Evolutionary conservation across 2,113 vertebrate species (phyloP), one percentile per base, ranked within the genome.

Genomic region (Bucco capensis): DNA sequence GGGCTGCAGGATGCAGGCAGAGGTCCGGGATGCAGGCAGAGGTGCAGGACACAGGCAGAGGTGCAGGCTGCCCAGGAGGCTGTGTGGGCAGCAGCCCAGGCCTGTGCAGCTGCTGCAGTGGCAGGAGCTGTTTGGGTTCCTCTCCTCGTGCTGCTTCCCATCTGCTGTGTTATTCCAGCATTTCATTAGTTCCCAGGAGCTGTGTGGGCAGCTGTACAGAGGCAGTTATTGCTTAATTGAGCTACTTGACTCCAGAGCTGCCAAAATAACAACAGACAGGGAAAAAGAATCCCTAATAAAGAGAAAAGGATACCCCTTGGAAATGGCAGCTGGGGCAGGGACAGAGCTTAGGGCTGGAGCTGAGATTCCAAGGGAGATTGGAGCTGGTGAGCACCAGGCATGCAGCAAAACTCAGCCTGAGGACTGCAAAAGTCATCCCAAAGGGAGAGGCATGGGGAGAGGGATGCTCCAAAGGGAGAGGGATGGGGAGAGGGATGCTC

Each of bases 201-300:
- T 92, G 90, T 84, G 96, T 89, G 92, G 96, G 96, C 90, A 96
- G 96, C 76, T 81, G 91, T 54, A 62, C 89, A 94, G 94, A 92
- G 94, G 94, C 96, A 93, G 85, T 93, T 94, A 96, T 90, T 90
- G 86, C 89, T 96, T 95, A 93, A 96, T 95, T 96, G 96, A 96
- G 96, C 95, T 94, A 76, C 96, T 97, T 86, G 95, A 94, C 95
- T 96, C 89, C 75, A 22, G 86, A 18, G 37, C 93, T 96, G 96
- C 93, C 96, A 94, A 91, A 94, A 96, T 22, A 70, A 67, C 53
- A 92, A 57, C 31, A 6, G 2, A n/a, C 14, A 8, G 2, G 58
- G 19, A 31, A 30, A 50, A 50, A 47, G n/a, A n/a, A n/a, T n/a
- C n/a, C n/a, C n/a, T n/a, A n/a, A n/a, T n/a, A n/a, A n/a, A n/a